Percentiles rank a stretch among this genome's conserved stretches.
phyloP scores from a whole-genome alignment of 2,888 invertebrate genomes.

The Trichopoda pennipes region DNA sequence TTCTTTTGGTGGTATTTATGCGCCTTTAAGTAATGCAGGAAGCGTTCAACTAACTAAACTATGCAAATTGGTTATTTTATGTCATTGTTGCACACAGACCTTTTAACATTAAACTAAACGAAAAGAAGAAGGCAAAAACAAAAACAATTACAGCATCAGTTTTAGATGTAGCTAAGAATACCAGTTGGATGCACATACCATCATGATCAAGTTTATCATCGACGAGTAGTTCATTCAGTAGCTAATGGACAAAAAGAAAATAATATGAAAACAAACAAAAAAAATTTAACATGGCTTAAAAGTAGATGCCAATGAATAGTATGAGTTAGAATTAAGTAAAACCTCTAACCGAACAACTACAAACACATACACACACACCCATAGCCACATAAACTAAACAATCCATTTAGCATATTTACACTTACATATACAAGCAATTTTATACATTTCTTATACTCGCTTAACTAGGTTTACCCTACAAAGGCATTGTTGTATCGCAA shows the following conservation, averaged over 20 bases:
- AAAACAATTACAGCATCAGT: conserved; percentile 20
- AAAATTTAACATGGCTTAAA: conserved; percentile 7
- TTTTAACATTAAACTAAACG: conserved; percentile 46
- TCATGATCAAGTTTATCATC: conserved; percentile 33
- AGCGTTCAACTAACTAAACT: conserved; percentile 78
- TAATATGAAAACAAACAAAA: no score
- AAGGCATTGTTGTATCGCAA: conserved; percentile 9
- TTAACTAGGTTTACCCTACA: background rate
- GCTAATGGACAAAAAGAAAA: conserved; percentile 39
- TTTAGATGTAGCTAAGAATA: conserved; percentile 2
- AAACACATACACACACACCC: conserved; percentile 5
- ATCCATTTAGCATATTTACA: background rate
- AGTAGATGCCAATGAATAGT: conserved; percentile 35
- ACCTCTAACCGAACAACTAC: conserved; percentile 39
- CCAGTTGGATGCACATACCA: background rate
- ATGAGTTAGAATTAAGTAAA: background rate
- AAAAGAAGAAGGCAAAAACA: background rate
- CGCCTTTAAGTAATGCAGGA: conserved; percentile 74
- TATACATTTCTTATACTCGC: background rate
- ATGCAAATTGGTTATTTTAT: conserved; percentile 79
- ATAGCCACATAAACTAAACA: background rate
- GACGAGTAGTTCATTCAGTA: conserved; percentile 38
- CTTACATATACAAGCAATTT: background rate
- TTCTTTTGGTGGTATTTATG: conserved; percentile 18
- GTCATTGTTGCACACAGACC: conserved; percentile 69